Percentiles rank a stretch among this genome's conserved stretches.
phyloP scores from a whole-genome alignment of 1,140 invertebrate genomes.

The Drosophila leontia region DNA sequence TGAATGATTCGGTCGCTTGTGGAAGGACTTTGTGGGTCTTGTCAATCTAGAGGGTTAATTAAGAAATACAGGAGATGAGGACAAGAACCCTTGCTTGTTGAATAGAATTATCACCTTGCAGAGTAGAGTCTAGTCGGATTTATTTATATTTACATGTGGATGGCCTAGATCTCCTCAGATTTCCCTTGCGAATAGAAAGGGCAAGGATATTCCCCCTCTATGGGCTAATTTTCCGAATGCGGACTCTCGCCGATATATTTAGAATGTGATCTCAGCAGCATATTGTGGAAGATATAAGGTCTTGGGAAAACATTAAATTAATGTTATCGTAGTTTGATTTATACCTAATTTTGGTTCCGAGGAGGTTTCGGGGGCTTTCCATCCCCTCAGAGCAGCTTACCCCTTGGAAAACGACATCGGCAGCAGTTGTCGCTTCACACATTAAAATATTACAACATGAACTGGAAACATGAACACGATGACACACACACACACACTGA shows the following conservation, averaged over 20 bases:
- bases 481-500: constrained; percentile 29
- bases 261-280: constrained; percentile 51
- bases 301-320: constrained; percentile 60
- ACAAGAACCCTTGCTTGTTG: not conserved
- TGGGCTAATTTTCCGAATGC: constrained; percentile 2
- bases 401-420: constrained; percentile 70
- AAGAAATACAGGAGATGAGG: not conserved
- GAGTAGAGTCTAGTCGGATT: too few species aligned
- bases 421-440: constrained; percentile 80
- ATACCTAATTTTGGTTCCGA: constrained; percentile 42
- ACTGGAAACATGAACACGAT: constrained; percentile 73
- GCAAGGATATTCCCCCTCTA: not conserved
- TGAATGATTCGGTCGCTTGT: not conserved
- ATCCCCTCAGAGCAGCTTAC: constrained; percentile 12
- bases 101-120: not conserved
- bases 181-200: not conserved
- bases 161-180: not conserved
- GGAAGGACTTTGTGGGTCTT: not conserved
- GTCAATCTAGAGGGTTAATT: constrained; percentile 11
- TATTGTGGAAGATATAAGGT: constrained; percentile 68
- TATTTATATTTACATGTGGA: not conserved
- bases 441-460: constrained; percentile 83
- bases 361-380: not conserved
- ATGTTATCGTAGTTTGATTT: constrained; percentile 71
- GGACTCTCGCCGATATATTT: not conserved